Evolutionary conservation across 1,140 invertebrate species (phyloP), one percentile per base, ranked within the genome.

Genomic region (Gryllus bimaculatus): DNA sequence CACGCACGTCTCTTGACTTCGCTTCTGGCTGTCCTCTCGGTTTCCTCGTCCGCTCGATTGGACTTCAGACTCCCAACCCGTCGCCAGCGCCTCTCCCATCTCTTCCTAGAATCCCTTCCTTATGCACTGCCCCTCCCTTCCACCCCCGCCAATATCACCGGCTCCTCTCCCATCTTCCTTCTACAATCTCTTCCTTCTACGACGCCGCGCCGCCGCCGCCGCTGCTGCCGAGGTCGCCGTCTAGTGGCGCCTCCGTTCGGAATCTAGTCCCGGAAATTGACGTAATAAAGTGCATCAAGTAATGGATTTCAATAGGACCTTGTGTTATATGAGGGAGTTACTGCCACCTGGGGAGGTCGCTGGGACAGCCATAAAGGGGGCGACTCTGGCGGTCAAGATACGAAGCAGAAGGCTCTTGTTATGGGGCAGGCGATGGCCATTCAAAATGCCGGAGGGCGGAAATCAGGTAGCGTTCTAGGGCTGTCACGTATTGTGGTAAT

Each of bases 261-360:
- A 66, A 66, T 66, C 54, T 13, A 66, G 54, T 13, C 54, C 54
- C 54, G 54, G 54, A 66, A 66, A 66, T 66, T 66, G 54, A 66
- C 54, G 54, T 66, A 13, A 66, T 66, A 66, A 66, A 66, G 54
- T 66, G 54, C 54, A 66, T 66, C 54, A 66, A 66, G 54, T 66
- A 66, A 66, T 66, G 54, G 54, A 66, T 66, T 66, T 66, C 54
- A 66, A 66, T 66, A 66, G 54, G 18, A 66, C 54, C 54, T 66
- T 66, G 10, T 66, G 54, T 66, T 66, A 66, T 66, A 66, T 18
- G 54, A 66, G 54, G 54, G 54, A 66, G 54, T 66, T 66, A 66
- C 0, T 10, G 18, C 54, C 54, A 18, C 54, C 54, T 13, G 54
- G 54, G 54, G 18, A 66, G 54, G 18, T 66, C 54, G 54, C 54